A percentile compares a stretch with the other conserved stretches of the same genome.
phyloP scores from a whole-genome alignment of 2,797 vertebrate genomes.

The Sylvia borin region DNA sequence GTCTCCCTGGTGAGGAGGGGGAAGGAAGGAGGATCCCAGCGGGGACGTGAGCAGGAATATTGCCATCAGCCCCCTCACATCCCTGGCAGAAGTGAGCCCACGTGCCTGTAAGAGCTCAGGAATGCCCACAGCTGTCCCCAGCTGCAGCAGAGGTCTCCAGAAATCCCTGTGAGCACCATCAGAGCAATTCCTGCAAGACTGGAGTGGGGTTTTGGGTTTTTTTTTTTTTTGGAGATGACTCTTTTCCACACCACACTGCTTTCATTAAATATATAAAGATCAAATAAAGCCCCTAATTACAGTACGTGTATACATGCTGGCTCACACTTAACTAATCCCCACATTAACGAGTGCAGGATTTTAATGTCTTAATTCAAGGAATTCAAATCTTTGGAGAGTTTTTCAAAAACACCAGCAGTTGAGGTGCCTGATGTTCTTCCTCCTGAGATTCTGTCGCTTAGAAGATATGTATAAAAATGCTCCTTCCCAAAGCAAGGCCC shows the following conservation, averaged over 20 bases:
- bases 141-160: not conserved
- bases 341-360: not conserved
- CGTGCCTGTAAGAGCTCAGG: rapidly evolving
- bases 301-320: not conserved
- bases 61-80: not conserved
- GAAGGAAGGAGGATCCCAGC: not conserved
- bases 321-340: slow-evolving; percentile 14
- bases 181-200: not conserved
- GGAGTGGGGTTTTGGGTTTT: not conserved
- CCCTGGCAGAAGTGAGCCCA: not conserved
- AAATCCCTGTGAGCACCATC: not conserved
- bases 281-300: slow-evolving; percentile 9
- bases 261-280: slow-evolving; percentile 6
- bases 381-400: slow-evolving; percentile 32
- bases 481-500: slow-evolving; percentile 1
- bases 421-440: slow-evolving; percentile 24
- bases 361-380: not conserved
- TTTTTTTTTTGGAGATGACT: not conserved
- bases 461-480: not conserved
- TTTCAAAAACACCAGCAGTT: slow-evolving; percentile 9
- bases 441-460: slow-evolving; percentile 12
- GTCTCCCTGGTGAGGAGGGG: not conserved
- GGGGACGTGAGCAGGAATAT: not conserved
- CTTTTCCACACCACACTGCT: not conserved
- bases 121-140: rapidly evolving